Conservation (phyloP, 2,888 invertebrate genomes). For the Beris morrisii region DNA sequence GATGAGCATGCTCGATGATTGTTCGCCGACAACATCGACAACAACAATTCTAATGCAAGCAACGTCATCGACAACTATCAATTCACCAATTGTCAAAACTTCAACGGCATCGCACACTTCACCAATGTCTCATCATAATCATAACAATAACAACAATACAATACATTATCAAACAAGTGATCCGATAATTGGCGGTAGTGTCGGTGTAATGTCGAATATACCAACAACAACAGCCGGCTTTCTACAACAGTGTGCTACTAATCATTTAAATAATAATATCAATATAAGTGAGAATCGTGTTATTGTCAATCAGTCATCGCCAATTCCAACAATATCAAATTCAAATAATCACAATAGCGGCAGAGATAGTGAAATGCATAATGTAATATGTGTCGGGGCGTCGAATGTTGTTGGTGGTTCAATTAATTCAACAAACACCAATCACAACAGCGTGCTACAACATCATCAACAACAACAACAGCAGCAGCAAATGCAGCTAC, state of each 20-base stretch:
- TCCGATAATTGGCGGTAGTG: conserved; percentile 2
- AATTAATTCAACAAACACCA: conserved; percentile 3
- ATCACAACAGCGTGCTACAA: neutral
- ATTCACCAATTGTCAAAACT: conserved; percentile 9
- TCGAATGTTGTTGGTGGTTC: neutral
- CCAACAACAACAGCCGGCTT: conserved; percentile 3
- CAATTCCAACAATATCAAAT: neutral
- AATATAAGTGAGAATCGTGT: conserved; percentile 20
- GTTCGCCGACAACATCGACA: conserved; percentile 6
- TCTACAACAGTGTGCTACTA: conserved; percentile 20
- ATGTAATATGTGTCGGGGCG: conserved; percentile 9
- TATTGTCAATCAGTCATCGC: conserved; percentile 16
- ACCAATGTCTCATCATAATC: neutral
- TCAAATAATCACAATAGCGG: conserved; percentile 4
- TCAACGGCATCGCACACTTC: neutral
- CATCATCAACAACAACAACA: conserved; percentile 5
- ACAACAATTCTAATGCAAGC: conserved; percentile 15
- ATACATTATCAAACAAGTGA: conserved; percentile 2
- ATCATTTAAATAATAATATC: conserved; percentile 14
- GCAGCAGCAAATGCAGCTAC: neutral
- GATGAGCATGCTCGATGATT: conserved; percentile 22
- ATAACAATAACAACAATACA: conserved; percentile 24
- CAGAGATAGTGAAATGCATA: conserved; percentile 11
- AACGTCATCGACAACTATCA: conserved; percentile 7
- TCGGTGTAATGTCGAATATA: neutral